phyloP scores from a whole-genome alignment of 2,888 invertebrate species.

The Criorhina ranunculi region DNA sequence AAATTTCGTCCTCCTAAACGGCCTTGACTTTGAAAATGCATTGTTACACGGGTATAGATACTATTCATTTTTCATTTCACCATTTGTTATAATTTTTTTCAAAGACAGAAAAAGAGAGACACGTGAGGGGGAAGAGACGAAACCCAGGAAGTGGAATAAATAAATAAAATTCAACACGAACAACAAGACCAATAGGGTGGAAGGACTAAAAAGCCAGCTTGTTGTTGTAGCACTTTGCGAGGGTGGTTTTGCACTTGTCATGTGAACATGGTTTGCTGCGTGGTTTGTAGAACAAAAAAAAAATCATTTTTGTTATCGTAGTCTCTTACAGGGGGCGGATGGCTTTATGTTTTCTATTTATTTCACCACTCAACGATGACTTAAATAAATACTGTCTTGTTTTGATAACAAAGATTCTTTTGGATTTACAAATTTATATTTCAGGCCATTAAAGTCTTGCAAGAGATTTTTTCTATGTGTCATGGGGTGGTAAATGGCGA shows the following conservation, averaged over 20 bases:
- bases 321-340: not conserved
- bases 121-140: not conserved
- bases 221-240: conserved; percentile 19
- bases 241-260: conserved; percentile 57
- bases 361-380: conserved; percentile 2
- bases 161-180: conserved; percentile 48
- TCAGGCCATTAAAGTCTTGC: not conserved
- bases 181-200: conserved; percentile 15
- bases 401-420: conserved; percentile 8
- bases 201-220: not conserved
- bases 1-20: conserved; percentile 31
- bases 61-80: conserved; percentile 39
- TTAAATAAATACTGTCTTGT: conserved; percentile 29
- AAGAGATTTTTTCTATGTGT: not conserved
- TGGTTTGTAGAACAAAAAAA: conserved; percentile 6
- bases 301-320: conserved; percentile 12
- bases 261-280: conserved; percentile 36
- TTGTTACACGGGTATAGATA: conserved; percentile 20
- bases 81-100: conserved; percentile 28
- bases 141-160: conserved; percentile 3
- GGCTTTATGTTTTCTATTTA: conserved; percentile 22
- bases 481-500: not conserved
- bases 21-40: conserved; percentile 71
- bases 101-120: too few relatives aligned
- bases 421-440: conserved; percentile 25